Percentiles rank a stretch among this genome's conserved stretches.
phyloP scores from a whole-genome alignment of 2,113 vertebrate species.

The Otolemur garnettii region DNA sequence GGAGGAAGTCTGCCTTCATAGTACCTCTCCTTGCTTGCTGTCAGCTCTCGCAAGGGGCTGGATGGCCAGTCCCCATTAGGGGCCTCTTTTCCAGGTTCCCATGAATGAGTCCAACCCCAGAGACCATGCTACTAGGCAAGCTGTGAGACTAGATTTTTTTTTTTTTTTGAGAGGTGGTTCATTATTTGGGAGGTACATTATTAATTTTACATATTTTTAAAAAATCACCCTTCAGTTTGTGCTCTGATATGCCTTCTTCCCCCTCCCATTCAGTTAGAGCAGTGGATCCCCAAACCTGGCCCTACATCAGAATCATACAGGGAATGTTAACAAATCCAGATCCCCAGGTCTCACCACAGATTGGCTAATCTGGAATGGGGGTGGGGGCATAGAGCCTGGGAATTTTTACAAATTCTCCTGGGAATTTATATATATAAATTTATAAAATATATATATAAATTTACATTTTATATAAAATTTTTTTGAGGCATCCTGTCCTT shows the following conservation, averaged over 20 bases:
- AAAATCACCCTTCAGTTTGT: not conserved
- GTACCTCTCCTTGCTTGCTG: not conserved
- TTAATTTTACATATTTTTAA: not conserved
- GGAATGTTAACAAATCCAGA: not conserved
- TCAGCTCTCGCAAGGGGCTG: not conserved
- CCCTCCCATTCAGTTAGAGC: not conserved
- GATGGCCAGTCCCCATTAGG: not conserved
- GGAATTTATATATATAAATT: not conserved
- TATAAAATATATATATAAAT: too few species aligned
- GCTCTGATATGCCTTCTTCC: not conserved
- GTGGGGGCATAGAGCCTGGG: not conserved
- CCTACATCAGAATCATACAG: slow-evolving; percentile 13
- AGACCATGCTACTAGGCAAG: not conserved
- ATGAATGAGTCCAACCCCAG: not conserved
- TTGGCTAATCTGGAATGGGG: not conserved
- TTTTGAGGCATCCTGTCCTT: too few species aligned
- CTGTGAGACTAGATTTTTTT: not conserved
- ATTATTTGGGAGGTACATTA: not conserved
- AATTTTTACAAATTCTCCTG: slow-evolving; percentile 48
- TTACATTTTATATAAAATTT: too few species aligned
- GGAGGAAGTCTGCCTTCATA: not conserved
- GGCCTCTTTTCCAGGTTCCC: not conserved
- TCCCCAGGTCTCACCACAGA: not conserved
- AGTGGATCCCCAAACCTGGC: not conserved
- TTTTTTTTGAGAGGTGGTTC: not conserved